Evolutionary conservation across 1,140 invertebrate genomes (phyloP).

Genomic region (Campodea augens): DNA sequence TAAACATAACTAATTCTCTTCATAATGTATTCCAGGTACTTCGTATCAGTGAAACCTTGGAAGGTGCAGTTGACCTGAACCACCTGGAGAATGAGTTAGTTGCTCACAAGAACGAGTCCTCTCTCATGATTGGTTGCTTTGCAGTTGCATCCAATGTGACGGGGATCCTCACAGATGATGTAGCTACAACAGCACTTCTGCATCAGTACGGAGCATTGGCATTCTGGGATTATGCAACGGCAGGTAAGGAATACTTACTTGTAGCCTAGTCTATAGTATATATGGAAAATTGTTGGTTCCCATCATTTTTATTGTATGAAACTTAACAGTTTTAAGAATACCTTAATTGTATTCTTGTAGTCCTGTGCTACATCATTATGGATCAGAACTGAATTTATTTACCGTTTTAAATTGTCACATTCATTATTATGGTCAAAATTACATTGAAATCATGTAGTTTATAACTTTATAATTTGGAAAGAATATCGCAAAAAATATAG

Average conservation of each 20-base stretch:
- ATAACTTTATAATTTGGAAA: background rate
- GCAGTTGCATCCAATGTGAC: conserved; percentile 74
- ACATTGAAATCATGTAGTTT: background rate
- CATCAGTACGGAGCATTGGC: conserved; percentile 64
- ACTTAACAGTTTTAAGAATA: too few relatives aligned
- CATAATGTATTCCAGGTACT: too few relatives aligned
- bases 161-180: conserved; percentile 66
- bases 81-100: conserved; percentile 53
- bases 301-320: too few relatives aligned
- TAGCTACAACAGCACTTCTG: conserved; percentile 56
- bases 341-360: background rate
- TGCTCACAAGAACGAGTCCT: conserved; percentile 27
- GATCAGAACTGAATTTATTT: background rate
- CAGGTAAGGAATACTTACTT: conserved; percentile 25
- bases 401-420: conserved; percentile 3
- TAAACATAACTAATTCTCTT: too few relatives aligned
- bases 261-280: background rate
- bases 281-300: conserved; percentile 3
- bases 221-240: conserved; percentile 80
- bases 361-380: background rate
- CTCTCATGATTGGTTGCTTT: conserved; percentile 62
- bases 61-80: conserved; percentile 56
- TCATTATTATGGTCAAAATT: background rate
- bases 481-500: too few relatives aligned
- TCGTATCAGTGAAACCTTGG: conserved; percentile 49